Evolutionary conservation across 92 coral and sea anemone species (phyloP), one percentile per base, ranked within the genome.

Genomic region (Paragorgia papillata): DNA sequence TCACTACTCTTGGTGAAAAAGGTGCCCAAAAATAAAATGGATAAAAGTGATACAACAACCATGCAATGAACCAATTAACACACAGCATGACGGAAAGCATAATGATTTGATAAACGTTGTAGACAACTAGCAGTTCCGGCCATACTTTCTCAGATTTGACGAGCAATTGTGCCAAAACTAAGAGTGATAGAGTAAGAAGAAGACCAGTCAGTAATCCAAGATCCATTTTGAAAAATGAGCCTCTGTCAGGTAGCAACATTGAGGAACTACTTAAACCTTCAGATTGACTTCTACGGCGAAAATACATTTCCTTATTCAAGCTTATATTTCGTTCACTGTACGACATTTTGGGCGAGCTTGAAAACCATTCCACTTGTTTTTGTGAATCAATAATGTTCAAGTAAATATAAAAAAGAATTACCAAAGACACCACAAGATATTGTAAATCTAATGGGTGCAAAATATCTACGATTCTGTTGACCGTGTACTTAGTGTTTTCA

Each of bases 41-140:
- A 51, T 69, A 49, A 69, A 40, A 69, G 28, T 69, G 51, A 69
- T 49, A 69, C 35, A 69, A 30, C 18, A 69, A 54, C 76, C 76
- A 69, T 8, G 76, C 37, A 17, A 69, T 69, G 7, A 51, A 49
- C 76, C 76, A 69, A 51, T 69, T 69, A 49, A 32, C 51, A 27
- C 21, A 69, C 76, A 69, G 44, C 76, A 69, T 69, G 9, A 28
- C 44, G 29, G 30, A 48, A 14, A 69, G 29, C 10, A 69, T 17
- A 12, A 51, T 51, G 40, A 69, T 44, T 17, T 69, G 61, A 69
- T 56, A 69, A 29, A 69, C 27, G 28, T 27, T 56, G 62, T 24
- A 32, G n/a, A 30, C 61, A 7, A 27, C 48, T 15, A 48, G 21
- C 21, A 69, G 62, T 32, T 69, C 60, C 1, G 61, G 48, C 76